phyloP scores from a whole-genome alignment of 2,888 invertebrate species.

The Pachycephus smyrnensis region DNA sequence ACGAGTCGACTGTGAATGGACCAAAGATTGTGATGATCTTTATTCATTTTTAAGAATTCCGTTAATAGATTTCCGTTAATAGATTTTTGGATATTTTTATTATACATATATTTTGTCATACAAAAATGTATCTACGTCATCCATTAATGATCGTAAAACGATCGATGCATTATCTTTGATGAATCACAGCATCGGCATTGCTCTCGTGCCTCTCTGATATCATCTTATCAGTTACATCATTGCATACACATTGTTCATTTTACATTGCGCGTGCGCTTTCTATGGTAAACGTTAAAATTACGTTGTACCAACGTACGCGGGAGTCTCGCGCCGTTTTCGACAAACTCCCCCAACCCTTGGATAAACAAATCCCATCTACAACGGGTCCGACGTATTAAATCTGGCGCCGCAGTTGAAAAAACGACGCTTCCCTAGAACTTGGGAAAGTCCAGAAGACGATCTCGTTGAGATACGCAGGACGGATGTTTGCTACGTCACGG shows the following conservation, averaged over 20 bases:
- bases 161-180: not conserved
- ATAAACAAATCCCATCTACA: not conserved
- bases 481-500: not conserved
- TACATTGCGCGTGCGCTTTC: not conserved
- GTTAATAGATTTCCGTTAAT: too few relatives aligned
- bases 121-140: not conserved
- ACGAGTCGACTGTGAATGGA: not conserved
- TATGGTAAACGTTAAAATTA: not conserved
- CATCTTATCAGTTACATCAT: not conserved
- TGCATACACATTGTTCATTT: not conserved
- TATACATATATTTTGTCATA: not conserved
- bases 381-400: not conserved
- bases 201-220: not conserved
- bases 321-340: not conserved
- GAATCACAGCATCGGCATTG: not conserved
- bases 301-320: not conserved
- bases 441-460: not conserved
- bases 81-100: not conserved
- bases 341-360: not conserved
- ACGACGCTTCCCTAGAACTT: not conserved
- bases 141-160: not conserved
- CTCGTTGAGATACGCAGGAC: not conserved
- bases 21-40: not conserved
- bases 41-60: too few relatives aligned
- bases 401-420: not conserved